Evolutionary conservation across 1,140 invertebrate genomes (phyloP), one percentile per base, ranked within the genome.

Genomic region (Drosophila tani): DNA sequence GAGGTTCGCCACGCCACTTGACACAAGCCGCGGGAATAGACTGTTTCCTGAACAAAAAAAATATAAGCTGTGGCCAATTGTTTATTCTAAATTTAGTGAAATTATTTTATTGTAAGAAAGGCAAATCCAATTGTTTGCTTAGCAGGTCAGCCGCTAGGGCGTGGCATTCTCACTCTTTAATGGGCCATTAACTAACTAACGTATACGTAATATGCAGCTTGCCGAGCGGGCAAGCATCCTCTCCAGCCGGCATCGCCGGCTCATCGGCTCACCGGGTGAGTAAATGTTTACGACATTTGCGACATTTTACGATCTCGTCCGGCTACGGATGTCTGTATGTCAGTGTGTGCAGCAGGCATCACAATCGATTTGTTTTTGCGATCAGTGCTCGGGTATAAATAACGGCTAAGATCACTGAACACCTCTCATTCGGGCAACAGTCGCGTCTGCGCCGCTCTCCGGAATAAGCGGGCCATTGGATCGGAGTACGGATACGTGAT

Each of bases 321-420:
- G 19, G n/a, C 69, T 55, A 19, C 21, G 56, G 38, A 45, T 70
- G 3, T 58, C 40, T 45, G 32, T 9, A 27, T 45, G 17, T 19
- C 49, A 32, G 40, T 24, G 27, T 51, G 41, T 55, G 51, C 32
- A 38, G 8, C 17, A 35, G 51, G 27, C 29, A 43, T 17, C 35
- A 68, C 50, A 69, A 46, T 50, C 45, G 68, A 56, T 75, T 47
- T 63, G 47, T 64, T 69, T 71, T 57, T 47, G 71, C 45, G 38
- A 58, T 57, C 43, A 29, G 15, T 32, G 19, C 21, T 4, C n/a
- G n/a, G 49, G 67, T 83, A 88, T 86, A 86, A 80, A 86, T 77
- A 88, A 41, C 24, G 51, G 38, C 43, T 21, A 9, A 62, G 17
- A 27, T 46, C 64, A 75, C 64, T 63, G 19, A 53, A 11, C 47